phyloP scores from a whole-genome alignment of 2,797 vertebrate genomes.

The Amblyopsis hoosieri region DNA sequence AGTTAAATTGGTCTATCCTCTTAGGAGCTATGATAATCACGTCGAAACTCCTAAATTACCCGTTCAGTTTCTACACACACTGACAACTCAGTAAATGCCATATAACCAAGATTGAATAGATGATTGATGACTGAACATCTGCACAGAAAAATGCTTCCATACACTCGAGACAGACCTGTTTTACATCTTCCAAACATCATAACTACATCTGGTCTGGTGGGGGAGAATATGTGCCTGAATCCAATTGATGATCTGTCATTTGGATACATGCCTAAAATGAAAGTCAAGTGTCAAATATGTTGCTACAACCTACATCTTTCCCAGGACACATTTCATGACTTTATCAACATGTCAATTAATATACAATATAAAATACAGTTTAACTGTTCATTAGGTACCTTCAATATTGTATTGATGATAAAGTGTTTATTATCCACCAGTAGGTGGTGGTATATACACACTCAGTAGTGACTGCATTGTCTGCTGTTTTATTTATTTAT shows the following conservation, averaged over 20 bases:
- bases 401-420: no score
- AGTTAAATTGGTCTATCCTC: not conserved
- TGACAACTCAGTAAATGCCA: slow-evolving; percentile 2
- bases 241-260: slow-evolving; percentile 11
- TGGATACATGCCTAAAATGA: slow-evolving; percentile 8
- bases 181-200: slow-evolving; percentile 49
- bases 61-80: slow-evolving; percentile 7
- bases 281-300: not conserved
- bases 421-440: no score
- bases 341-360: no score
- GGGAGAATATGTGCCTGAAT: not conserved
- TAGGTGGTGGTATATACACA: no score
- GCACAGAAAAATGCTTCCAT: slow-evolving; percentile 22
- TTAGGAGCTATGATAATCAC: slow-evolving; percentile 1
- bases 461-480: no score
- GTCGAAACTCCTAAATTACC: slow-evolving; percentile 10
- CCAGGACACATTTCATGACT: no score
- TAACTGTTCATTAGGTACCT: no score
- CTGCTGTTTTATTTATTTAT: no score
- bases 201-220: slow-evolving; percentile 29
- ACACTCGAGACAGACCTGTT: slow-evolving; percentile 27
- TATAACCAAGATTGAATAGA: slow-evolving; percentile 30
- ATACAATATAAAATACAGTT: no score
- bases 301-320: no score
- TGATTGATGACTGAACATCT: slow-evolving; percentile 48